Base-by-base conservation (phyloP, 2,113 vertebrate genomes). In the Synodontis membranacea region DNA sequence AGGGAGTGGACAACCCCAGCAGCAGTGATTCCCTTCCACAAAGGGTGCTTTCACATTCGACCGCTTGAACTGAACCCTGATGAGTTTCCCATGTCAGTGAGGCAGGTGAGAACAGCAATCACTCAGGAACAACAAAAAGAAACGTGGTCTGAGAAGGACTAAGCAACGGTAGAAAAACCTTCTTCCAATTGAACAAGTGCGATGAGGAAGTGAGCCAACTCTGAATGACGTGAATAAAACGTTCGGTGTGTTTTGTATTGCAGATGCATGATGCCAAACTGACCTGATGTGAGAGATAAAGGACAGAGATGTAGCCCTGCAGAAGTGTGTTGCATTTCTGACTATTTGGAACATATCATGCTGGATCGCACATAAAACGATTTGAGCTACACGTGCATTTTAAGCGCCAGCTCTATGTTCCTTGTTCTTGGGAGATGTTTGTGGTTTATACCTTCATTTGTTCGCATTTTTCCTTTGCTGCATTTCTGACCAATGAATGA, bases 1-100 rank as follows among this genome's bases (percentile, higher is more conserved):
- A 89, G 84, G 88, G 83, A 31, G 54, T 88, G 89, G 92, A 91
- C 90, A 89, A 89, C 76, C 93, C 86, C 86, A 91, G 93, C 91
- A 93, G 93, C 89, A 48, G 79, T 90, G 25, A 87, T 92, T 93
- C 87, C 88, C 56, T 56, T 91, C 44, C 91, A 88, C 56, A 78
- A 86, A 89, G 84, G 34, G 54, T 80, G 52, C 78, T 80, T 80
- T 80, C 78, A 58, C 25, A 28, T 80, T 42, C 14, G 78, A 28
- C 78, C 2, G 5, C 25, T 28, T 80, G 11, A 80, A 42, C 23
- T 12, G 14, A 66, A 70, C 66, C 34, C 15, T 70, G 44, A 11
- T 48, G 10, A 0, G 5, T 42, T 52, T 34, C 15, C 2, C 46
- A 50, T 2, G 10, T 1, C 21, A 2, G 28, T 52, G 31, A 68